Evolutionary conservation across 2,113 vertebrate genomes (phyloP).

Genomic region (Platichthys stellatus): DNA sequence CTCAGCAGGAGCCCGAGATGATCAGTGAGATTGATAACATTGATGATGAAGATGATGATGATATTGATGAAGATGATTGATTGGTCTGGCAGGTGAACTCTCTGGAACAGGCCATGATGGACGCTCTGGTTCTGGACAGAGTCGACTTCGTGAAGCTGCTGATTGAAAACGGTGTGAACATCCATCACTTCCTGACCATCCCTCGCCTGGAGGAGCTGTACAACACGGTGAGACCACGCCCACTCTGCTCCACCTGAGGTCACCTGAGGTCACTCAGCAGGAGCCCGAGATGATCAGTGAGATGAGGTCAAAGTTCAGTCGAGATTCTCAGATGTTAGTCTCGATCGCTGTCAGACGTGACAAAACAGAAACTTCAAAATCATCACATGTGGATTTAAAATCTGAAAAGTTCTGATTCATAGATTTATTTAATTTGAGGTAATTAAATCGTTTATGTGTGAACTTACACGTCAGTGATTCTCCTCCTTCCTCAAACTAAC

Average conservation of each 20-base stretch:
- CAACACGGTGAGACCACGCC: slow-evolving; percentile 88
- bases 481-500: too few relatives aligned
- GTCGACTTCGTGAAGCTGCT: slow-evolving; percentile 98
- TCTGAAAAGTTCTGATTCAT: too few relatives aligned
- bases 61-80: too few relatives aligned
- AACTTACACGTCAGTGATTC: too few relatives aligned
- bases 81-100: slow-evolving; percentile 91
- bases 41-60: background rate
- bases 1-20: background rate
- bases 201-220: slow-evolving; percentile 96
- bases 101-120: slow-evolving; percentile 97
- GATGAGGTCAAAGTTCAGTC: background rate
- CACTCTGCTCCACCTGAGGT: background rate
- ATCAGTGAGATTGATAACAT: background rate
- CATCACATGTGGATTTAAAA: too few relatives aligned
- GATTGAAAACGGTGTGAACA: slow-evolving; percentile 97
- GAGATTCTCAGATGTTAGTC: too few relatives aligned
- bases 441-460: too few relatives aligned
- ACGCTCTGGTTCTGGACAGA: slow-evolving; percentile 92
- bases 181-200: slow-evolving; percentile 97
- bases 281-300: background rate
- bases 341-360: too few relatives aligned
- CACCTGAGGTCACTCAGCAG: background rate
- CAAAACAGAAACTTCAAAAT: too few relatives aligned
- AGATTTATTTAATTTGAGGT: too few relatives aligned